phyloP scores from a whole-genome alignment of 1,140 invertebrate species.

The Homalodisca vitripennis region DNA sequence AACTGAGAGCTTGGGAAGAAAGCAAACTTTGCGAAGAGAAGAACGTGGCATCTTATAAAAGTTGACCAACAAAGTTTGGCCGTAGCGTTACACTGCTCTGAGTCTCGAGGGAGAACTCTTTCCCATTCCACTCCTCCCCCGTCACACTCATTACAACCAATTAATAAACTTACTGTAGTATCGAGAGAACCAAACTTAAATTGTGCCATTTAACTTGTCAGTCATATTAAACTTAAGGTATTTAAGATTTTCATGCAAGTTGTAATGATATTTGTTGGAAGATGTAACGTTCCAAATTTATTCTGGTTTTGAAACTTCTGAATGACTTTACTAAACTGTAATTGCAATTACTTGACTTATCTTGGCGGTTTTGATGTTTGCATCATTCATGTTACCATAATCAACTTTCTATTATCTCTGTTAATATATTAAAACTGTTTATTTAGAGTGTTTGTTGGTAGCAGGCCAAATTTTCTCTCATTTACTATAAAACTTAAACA shows the following conservation, averaged over 20 bases:
- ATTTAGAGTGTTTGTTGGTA: too few species aligned
- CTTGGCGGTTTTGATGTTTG: not conserved
- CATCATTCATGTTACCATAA: too few species aligned
- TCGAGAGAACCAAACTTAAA: not conserved
- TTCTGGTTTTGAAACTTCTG: not conserved
- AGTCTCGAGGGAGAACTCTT: not conserved
- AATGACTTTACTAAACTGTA: not conserved
- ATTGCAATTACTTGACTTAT: not conserved
- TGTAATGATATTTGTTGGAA: not conserved
- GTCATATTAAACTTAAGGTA: not conserved
- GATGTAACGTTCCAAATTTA: not conserved
- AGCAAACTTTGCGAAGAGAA: conserved; percentile 4
- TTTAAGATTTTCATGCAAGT: not conserved
- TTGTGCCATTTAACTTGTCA: not conserved
- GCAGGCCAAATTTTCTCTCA: too few species aligned
- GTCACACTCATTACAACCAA: too few species aligned
- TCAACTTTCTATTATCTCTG: too few species aligned
- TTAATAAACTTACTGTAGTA: not conserved
- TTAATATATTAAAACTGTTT: too few species aligned
- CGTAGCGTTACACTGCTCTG: not conserved
- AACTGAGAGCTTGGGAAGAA: conserved; percentile 6
- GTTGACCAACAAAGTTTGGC: conserved; percentile 11
- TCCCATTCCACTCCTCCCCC: not conserved
- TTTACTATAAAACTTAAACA: too few species aligned
- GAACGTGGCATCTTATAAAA: conserved; percentile 26